Base-by-base conservation (phyloP, 2,888 invertebrate species). In the Formica aserva region DNA sequence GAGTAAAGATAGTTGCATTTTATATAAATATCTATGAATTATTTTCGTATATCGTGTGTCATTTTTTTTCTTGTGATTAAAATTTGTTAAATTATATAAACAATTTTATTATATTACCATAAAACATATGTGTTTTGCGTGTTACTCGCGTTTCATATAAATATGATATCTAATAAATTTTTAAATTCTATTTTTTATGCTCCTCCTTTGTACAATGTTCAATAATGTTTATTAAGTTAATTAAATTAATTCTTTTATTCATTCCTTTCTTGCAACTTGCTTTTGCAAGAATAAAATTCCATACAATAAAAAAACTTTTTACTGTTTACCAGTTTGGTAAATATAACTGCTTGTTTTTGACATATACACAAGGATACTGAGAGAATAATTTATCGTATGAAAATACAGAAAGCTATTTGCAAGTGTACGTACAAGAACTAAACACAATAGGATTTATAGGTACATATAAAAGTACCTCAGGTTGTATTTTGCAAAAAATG, bases 391-490 rank as follows among this genome's bases (percentile, higher is more conserved):
- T 13, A 60, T 45, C 22, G 18, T 35, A 80, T 11, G 45, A 57
- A 38, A 71, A n/a, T 52, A 67, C 8, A 3, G 41, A 29, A 55
- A 11, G 57, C n/a, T 57, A 52, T 41, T 78, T 60, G 74, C 35
- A 57, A 57, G 32, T 57, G 11, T 52, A 29, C 57, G 29, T 15
- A 32, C 13, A 18, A 15, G 13, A 77, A 72, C 22, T 45, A 35
- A 80, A 80, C 74, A 55, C 78, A 69, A 77, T 67, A 77, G 77
- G n/a, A 66, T 67, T 67, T 60, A 57, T 71, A 67, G 52, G 26
- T 77, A 55, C 26, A 29, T 55, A 38, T 77, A 45, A 80, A 80
- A 72, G 18, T 41, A 60, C 60, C 26, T 18, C 74, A 26, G 13
- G 32, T 13, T 35, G 45, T 35, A 60, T 80, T 60, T 72, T 15